Evolutionary conservation across 1,140 invertebrate genomes (phyloP).

Genomic region (Euura saliciscinereae): DNA sequence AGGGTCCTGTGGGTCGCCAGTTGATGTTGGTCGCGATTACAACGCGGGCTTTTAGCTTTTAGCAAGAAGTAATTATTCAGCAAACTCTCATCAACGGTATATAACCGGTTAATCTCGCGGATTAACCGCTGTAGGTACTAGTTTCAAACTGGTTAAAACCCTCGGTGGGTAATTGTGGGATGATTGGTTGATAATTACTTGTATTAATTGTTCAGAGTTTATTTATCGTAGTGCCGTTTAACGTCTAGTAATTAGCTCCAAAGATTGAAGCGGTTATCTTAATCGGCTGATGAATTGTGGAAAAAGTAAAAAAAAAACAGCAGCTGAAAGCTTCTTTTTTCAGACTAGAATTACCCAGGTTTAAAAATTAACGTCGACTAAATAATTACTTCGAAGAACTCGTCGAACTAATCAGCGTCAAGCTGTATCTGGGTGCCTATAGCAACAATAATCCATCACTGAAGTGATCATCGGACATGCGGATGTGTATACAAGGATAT

Average conservation of each 20-base stretch:
- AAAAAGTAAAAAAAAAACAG: too few relatives aligned
- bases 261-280: too few relatives aligned
- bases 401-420: neutral
- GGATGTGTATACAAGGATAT: neutral
- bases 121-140: neutral
- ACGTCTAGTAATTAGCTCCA: too few relatives aligned
- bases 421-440: neutral
- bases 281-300: too few relatives aligned
- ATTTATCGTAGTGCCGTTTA: neutral
- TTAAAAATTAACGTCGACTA: too few relatives aligned
- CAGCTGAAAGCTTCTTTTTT: too few relatives aligned
- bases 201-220: neutral
- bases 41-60: neutral
- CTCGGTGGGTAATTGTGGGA: neutral
- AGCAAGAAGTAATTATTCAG: neutral
- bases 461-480: neutral
- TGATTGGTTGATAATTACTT: neutral
- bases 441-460: constrained; percentile 2
- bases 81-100: neutral
- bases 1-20: neutral
- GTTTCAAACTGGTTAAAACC: neutral
- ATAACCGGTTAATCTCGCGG: neutral
- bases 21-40: neutral
- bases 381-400: neutral
- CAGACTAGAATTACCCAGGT: too few relatives aligned